Conservation (phyloP, 1,140 invertebrate species). For the Pachyrhynchus sulphureomaculatus region DNA sequence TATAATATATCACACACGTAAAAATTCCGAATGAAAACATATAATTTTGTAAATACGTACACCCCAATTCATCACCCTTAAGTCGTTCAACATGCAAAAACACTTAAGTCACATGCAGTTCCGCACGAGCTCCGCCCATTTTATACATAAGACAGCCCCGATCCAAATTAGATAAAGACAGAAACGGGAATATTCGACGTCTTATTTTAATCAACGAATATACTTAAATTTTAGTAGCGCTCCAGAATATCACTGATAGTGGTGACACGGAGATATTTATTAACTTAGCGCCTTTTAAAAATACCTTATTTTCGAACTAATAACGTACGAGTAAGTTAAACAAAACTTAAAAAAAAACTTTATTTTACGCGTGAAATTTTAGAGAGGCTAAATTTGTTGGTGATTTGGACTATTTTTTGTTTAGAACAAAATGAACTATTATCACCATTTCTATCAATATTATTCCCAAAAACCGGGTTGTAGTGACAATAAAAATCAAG, state of each 20-base stretch:
- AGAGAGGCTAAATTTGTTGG: too few relatives aligned
- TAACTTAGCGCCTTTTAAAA: too few relatives aligned
- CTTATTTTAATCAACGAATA: conserved; percentile 17
- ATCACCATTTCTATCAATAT: conserved; percentile 26
- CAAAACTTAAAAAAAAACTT: too few relatives aligned
- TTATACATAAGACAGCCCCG: conserved; percentile 7
- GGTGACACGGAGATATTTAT: conserved; percentile 3
- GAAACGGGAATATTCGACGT: conserved; percentile 5
- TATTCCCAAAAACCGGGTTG: conserved; percentile 7
- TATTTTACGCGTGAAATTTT: too few relatives aligned
- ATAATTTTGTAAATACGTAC: too few relatives aligned
- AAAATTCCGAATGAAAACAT: too few relatives aligned
- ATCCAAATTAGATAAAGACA: conserved; percentile 16
- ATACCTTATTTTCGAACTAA: too few relatives aligned
- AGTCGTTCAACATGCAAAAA: background rate
- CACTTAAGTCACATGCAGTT: conserved; percentile 7
- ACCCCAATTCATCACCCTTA: too few relatives aligned
- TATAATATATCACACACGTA: too few relatives aligned
- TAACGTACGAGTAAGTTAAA: too few relatives aligned
- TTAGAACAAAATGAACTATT: conserved; percentile 30
- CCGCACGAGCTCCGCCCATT: conserved; percentile 8
- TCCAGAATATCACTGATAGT: background rate
- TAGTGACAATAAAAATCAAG: background rate
- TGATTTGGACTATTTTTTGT: too few relatives aligned
- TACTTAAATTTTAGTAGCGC: conserved; percentile 19